Percentiles rank a stretch among this genome's conserved stretches.
Evolutionary conservation across 2,797 vertebrate species (phyloP).

Genomic region (Gastrophryne carolinensis): DNA sequence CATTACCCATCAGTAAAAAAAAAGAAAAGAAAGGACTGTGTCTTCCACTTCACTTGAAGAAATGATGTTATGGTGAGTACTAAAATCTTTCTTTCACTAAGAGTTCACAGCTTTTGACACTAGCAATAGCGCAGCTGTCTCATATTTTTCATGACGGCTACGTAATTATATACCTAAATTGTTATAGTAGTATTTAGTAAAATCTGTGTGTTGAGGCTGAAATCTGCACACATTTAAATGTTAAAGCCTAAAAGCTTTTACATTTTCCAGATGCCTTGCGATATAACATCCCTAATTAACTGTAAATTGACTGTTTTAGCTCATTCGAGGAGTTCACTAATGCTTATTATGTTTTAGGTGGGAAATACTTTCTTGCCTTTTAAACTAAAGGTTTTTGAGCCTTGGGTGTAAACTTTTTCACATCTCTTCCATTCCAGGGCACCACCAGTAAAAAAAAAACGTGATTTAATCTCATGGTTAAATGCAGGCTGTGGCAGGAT

Average conservation of each 20-base stretch:
- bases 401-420: too few species aligned
- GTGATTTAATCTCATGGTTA: too few species aligned
- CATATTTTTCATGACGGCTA: constrained; percentile 12
- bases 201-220: background rate
- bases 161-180: constrained; percentile 7
- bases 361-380: background rate
- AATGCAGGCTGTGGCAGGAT: too few species aligned
- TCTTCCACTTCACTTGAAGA: too few species aligned
- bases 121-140: background rate
- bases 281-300: background rate
- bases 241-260: background rate
- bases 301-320: background rate
- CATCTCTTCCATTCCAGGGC: too few species aligned
- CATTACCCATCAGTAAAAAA: too few species aligned
- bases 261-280: constrained; percentile 1
- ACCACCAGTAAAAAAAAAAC: too few species aligned
- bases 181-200: background rate
- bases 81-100: too few species aligned
- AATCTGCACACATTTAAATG: background rate
- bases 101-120: background rate
- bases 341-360: background rate
- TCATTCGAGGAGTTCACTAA: background rate
- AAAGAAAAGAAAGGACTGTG: too few species aligned
- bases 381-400: too few species aligned
- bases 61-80: too few species aligned